Base-by-base conservation (phyloP, 2,797 vertebrate species). In the Falco naumanni region DNA sequence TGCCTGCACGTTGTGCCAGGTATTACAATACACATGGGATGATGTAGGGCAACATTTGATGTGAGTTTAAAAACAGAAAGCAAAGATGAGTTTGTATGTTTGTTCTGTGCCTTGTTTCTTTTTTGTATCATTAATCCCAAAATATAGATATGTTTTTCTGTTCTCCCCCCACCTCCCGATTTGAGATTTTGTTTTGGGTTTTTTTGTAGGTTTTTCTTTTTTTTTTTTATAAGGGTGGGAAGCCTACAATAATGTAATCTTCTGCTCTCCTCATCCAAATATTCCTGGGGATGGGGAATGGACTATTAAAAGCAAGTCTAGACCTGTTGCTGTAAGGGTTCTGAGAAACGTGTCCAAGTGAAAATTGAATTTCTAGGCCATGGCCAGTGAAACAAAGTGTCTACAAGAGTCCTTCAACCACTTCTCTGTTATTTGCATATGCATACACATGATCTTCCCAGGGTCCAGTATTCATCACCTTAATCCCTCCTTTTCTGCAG, bases 41-140 rank as follows among this genome's bases (percentile, higher is more conserved):
- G 3, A 64, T 56, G n/a, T 45, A 47, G 54, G 56, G 59, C 33
- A 69, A 10, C 7, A 1, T 37, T 39, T 57, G 25, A 41, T 66
- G 43, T 0, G n/a, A 72, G 7, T 19, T 66, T n/a, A 64, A 87
- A 72, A 37, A 0, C 11, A 24, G 13, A 74, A 16, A 47, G 12
- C 2, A 9, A 79, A 61, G 29, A 16, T 48, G 18, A 41, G 9
- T 56, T 64, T 5, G 4, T 25, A 1, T 7, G 3, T 15, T 50
- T 81, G 10, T 5, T 28, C 70, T 34, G 45, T 37, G 12, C 12
- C 7, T 59, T 21, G 2, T 6, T 84, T 45, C 5, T 14, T 9
- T 75, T 68, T 53, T 48, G 1, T 3, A 3, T 56, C 0, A 0
- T 61, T 50, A 24, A 31, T 39, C 6, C 5, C 4, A 6, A 60